These are phyloP conservation scores for Enteromius thamalakanensis DNA, from an alignment of 2,797 vertebrate genomes.

Conservation along the genomic window DNA sequence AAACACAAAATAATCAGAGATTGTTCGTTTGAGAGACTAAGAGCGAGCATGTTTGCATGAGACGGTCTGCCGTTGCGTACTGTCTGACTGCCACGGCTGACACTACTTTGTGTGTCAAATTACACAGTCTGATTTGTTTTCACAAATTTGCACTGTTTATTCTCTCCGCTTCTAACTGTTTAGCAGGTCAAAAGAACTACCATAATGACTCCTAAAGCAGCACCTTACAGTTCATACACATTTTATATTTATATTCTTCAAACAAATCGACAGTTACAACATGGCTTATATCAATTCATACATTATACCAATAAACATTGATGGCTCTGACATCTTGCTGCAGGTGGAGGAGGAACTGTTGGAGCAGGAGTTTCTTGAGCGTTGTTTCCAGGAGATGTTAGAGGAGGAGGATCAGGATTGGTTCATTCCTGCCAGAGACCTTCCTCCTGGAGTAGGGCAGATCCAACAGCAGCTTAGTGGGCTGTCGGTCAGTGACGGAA, in stretches of 20 bases:
- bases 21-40: background rate
- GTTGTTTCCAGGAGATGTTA: constrained; percentile 89
- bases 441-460: constrained; percentile 80
- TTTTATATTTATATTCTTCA: background rate
- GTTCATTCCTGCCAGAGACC: constrained; percentile 86
- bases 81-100: background rate
- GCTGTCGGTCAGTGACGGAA: constrained; percentile 72
- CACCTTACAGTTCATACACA: background rate
- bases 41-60: background rate
- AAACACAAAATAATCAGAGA: background rate
- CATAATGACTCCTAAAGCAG: background rate
- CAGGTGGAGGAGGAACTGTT: constrained; percentile 87
- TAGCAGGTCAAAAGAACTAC: background rate
- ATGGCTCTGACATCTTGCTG: background rate
- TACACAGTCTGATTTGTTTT: background rate
- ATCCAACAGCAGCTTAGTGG: constrained; percentile 85
- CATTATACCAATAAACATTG: background rate
- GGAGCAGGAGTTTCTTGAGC: constrained; percentile 87
- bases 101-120: background rate
- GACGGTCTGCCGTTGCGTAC: background rate
- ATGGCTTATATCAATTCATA: background rate
- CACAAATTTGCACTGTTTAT: background rate
- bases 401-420: constrained; percentile 88
- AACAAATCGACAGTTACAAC: background rate
- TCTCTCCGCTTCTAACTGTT: background rate